Base-by-base conservation (phyloP, 64 coral and sea anemone genomes). In the Cladopsammia gracilis region DNA sequence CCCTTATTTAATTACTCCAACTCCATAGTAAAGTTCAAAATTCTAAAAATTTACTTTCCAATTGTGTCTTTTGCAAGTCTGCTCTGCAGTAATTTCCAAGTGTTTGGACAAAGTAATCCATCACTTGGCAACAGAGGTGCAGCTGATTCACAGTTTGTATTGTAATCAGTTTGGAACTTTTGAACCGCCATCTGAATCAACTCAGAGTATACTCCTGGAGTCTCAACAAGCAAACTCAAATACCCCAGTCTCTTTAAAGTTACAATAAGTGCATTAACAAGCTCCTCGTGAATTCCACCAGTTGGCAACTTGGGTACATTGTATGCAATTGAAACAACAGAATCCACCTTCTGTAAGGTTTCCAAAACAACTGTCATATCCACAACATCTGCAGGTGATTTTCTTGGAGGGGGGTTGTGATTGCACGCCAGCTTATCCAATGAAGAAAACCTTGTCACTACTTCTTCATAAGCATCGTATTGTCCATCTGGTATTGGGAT, bases 131-230 rank as follows among this genome's bases (percentile, higher is more conserved):
- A 82, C 8, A 46, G 51, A 67, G 42, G n/a, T 15, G 62, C 22
- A 9, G 10, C 13, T 19, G 23, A n/a, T 58, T 19, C 18, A 57
- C 78, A 76, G 13, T 75, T 83, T 73, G 62, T 76, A 74, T 96
- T 96, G 74, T 94, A 87, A 54, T 96, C 91, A 4, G n/a, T 84
- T 73, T 96, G 95, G 79, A 96, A 96, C 23, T 76, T 75, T 25
- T 78, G 71, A 50, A 96, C 87, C 14, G 95, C 79, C 4, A 86
- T 64, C 25, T 90, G 62, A 59, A 96, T 43, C 4, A 94, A 73
- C 58, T 93, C 85, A 2, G 86, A 86, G 61, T 94, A 96, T 20
- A 85, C n/a, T 14, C 74, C 58, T 48, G 95, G 23, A 13, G 45
- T 75, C 48, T 79, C 80, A 6, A 90, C 56, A 5, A 96, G 58